Base-by-base conservation (phyloP, 2,113 vertebrate genomes). In the Actenoides lindsayi region DNA sequence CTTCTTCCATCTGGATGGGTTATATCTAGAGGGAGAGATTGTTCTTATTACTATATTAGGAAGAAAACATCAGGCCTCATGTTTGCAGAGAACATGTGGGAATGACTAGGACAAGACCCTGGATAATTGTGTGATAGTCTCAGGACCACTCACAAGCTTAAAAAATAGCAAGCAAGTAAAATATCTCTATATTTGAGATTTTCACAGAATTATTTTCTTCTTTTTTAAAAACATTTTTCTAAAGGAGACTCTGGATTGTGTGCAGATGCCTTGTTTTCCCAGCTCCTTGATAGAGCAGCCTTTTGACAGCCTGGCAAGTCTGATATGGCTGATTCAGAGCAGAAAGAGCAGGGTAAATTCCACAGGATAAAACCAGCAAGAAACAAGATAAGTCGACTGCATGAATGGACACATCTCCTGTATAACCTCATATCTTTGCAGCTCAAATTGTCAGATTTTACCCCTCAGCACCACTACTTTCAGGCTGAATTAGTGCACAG, bases 361-460 rank as follows among this genome's bases (percentile, higher is more conserved):
- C 35, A 23, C n/a, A 70, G 31, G 17, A 67, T 57, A 91, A 83
- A 86, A 53, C 1, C 31, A 46, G 8, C 8, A 91, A 59, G 42
- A 87, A 5, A 0, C 27, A 77, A 33, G 6, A 25, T 4, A 3
- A 76, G 6, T 25, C 1, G 6, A 8, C 12, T 65, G 4, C 10
- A 24, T 27, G 2, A 74, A 24, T n/a, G 41, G 39, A 68, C 24
- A 62, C 6, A 46, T 13, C 15, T 60, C 53, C 30, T 56, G 27
- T 23, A 30, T 60, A 16, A 24, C 9, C 30, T 56, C 4, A 59
- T 37, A 19, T 59, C 19, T 59, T 50, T 79, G 15, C 8, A 46
- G 13, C 7, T 85, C 15, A 12, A 2, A 1, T 59, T 59, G 13
- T 27, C 64, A 21, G 1, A 1, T 80, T 90, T 68, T 65, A 46